These are phyloP conservation scores for Hippocampus zosterae DNA, from an alignment of 2,113 vertebrate species.

Conservation along the genomic window DNA sequence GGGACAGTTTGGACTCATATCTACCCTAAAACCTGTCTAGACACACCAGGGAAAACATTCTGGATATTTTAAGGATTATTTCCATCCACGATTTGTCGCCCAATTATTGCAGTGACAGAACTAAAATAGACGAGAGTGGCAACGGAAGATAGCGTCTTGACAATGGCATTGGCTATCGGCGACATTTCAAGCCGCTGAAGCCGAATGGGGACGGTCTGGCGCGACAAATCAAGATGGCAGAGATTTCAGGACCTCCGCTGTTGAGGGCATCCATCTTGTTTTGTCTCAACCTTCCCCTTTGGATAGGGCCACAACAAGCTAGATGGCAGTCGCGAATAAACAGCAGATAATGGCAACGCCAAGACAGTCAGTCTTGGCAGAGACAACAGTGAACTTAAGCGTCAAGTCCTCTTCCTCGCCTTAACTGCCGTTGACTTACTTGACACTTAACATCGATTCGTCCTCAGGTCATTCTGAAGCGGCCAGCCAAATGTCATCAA, in stretches of 20 bases:
- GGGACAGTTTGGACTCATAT: conserved; percentile 19
- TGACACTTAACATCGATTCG: too few species aligned
- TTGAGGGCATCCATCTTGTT: conserved; percentile 37
- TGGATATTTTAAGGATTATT: background rate
- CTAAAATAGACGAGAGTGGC: conserved; percentile 2
- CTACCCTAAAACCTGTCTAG: conserved; percentile 24
- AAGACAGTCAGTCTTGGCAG: background rate
- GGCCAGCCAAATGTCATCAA: too few species aligned
- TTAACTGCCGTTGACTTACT: background rate
- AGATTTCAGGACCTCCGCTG: conserved; percentile 22
- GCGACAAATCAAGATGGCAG: background rate
- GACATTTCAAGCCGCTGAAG: conserved; percentile 6
- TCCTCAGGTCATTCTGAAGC: too few species aligned
- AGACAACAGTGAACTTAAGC: background rate
- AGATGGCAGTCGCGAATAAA: background rate
- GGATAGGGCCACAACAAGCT: background rate
- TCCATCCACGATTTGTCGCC: background rate
- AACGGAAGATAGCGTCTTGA: background rate
- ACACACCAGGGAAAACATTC: conserved; percentile 16
- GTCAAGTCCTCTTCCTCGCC: background rate
- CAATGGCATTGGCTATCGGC: conserved; percentile 10
- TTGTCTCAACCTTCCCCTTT: background rate
- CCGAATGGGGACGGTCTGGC: conserved; percentile 14
- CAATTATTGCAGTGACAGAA: background rate
- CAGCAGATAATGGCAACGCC: background rate